Evolutionary conservation across 1,140 invertebrate genomes (phyloP).

Genomic region (Oreohelix idahoensis): DNA sequence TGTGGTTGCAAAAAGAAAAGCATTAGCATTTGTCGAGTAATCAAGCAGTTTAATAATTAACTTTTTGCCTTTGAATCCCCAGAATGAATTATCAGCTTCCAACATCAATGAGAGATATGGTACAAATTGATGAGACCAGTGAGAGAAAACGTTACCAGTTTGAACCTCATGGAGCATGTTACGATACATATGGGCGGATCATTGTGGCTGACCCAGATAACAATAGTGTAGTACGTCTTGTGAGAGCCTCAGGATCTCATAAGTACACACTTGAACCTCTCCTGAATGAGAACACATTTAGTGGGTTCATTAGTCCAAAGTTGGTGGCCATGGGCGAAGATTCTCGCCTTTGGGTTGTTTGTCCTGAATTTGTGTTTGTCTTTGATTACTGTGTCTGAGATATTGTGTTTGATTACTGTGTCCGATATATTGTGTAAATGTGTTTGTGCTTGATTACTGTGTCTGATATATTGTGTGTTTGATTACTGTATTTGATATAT

Average conservation of each 20-base stretch:
- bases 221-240: conserved; percentile 10
- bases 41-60: background rate
- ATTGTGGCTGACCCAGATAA: conserved; percentile 28
- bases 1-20: too few species aligned
- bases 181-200: conserved; percentile 19
- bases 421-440: too few species aligned
- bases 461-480: too few species aligned
- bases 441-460: too few species aligned
- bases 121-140: too few species aligned
- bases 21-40: too few species aligned
- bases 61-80: background rate
- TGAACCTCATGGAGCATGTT: background rate
- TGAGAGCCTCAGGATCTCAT: background rate
- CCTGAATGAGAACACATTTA: background rate
- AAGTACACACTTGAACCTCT: conserved; percentile 8
- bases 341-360: background rate
- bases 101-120: background rate
- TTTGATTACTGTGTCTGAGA: conserved; percentile 21
- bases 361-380: background rate
- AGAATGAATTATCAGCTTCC: conserved; percentile 7
- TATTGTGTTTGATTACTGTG: too few species aligned
- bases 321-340: conserved; percentile 3
- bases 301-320: background rate
- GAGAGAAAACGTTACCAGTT: too few species aligned
- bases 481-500: too few species aligned